A percentile compares a stretch with the other conserved stretches of the same genome.
phyloP scores from a whole-genome alignment of 2,797 vertebrate genomes.

The Gastrophryne carolinensis region DNA sequence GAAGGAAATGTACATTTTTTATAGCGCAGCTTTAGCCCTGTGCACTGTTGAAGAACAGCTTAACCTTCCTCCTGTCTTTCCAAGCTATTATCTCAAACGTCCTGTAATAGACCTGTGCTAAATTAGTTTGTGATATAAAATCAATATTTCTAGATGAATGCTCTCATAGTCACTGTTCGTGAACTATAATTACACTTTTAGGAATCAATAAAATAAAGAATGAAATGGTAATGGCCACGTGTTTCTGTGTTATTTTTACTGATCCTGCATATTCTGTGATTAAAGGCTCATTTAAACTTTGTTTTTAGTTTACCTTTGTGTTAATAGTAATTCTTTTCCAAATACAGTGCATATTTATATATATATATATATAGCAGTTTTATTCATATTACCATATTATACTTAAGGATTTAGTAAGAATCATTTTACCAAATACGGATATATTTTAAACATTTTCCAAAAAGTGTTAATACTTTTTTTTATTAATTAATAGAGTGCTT shows the following conservation, averaged over 20 bases:
- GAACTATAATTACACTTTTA: conserved; percentile 36
- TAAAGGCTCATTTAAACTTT: background rate
- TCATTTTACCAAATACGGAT: too few species aligned
- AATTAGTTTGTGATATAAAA: conserved; percentile 36
- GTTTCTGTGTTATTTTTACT: background rate
- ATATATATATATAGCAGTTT: too few species aligned
- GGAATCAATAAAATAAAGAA: conserved; percentile 27
- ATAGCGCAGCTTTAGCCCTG: background rate
- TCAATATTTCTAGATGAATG: conserved; percentile 29
- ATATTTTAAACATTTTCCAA: too few species aligned
- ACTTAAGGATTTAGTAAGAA: too few species aligned
- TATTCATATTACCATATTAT: too few species aligned
- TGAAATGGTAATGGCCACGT: conserved; percentile 11
- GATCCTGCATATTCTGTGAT: background rate
- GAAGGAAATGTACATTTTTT: conserved; percentile 5
- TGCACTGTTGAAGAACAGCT: conserved; percentile 20
- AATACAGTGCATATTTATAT: too few species aligned
- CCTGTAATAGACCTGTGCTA: background rate
- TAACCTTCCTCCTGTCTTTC: conserved; percentile 34
- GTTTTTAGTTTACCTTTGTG: background rate
- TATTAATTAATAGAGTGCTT: too few species aligned
- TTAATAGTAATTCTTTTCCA: too few species aligned
- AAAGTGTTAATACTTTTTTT: too few species aligned
- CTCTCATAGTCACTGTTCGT: conserved; percentile 1
- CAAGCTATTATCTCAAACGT: conserved; percentile 29